Percentiles rank a stretch among this genome's conserved stretches.
phyloP scores from a whole-genome alignment of 2,797 vertebrate species.

The Ceyx erithaca region DNA sequence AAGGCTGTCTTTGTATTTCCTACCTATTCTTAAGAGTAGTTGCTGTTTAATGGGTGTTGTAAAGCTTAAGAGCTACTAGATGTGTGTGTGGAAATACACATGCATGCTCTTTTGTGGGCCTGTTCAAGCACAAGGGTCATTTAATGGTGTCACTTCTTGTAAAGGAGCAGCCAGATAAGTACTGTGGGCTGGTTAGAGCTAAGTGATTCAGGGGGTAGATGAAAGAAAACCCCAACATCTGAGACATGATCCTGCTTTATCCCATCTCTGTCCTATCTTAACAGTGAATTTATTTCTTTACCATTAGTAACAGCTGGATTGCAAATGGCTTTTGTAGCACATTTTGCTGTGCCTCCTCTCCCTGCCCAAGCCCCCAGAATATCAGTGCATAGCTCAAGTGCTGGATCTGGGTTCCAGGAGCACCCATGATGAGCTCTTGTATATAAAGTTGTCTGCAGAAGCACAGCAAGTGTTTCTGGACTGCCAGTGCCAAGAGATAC shows the following conservation, averaged over 20 bases:
- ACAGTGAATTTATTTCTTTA: background rate
- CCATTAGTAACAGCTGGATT: background rate
- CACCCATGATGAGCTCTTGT: background rate
- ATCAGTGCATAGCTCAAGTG: background rate
- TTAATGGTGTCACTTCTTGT: background rate
- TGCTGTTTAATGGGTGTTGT: background rate
- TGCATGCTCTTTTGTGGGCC: background rate
- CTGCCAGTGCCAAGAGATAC: background rate
- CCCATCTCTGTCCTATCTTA: rapidly evolving
- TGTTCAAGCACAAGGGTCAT: background rate
- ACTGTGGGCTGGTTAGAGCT: background rate
- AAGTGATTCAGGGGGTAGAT: background rate
- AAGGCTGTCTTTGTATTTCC: background rate
- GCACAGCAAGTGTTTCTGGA: background rate
- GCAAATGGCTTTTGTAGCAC: background rate
- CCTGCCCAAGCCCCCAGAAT: background rate
- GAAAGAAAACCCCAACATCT: background rate
- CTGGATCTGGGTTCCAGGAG: background rate
- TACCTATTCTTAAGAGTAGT: background rate
- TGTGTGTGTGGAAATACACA: background rate
- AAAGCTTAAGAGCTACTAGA: background rate
- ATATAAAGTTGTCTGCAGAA: background rate
- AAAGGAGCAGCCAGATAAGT: background rate
- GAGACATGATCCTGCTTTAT: background rate
- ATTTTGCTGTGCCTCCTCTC: background rate